These are phyloP conservation scores for Drosophila leonis DNA, from an alignment of 2,888 invertebrate genomes.

Conservation along the genomic window DNA sequence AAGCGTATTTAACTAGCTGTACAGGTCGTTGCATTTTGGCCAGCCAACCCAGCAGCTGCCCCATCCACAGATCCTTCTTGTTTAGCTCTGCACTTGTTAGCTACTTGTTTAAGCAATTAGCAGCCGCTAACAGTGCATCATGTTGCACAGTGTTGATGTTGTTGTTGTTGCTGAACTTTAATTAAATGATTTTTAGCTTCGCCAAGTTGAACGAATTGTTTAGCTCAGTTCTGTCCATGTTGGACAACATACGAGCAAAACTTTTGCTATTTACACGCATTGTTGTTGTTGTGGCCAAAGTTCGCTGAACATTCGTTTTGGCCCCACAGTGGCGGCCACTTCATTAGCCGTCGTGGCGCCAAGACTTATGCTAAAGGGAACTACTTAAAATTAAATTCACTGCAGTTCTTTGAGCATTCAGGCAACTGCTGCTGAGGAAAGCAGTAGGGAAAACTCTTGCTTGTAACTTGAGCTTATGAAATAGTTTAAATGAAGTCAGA, in stretches of 20 bases:
- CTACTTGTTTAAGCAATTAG: slow-evolving; percentile 78
- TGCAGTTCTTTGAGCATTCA: background rate
- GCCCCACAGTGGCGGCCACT: slow-evolving; percentile 47
- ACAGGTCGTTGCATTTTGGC: slow-evolving; percentile 64
- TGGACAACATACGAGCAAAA: slow-evolving; percentile 60
- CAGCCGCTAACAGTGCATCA: slow-evolving; percentile 64
- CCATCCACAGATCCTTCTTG: slow-evolving; percentile 2
- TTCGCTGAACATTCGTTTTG: slow-evolving; percentile 39
- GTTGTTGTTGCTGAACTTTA: slow-evolving; percentile 58
- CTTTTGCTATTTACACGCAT: slow-evolving; percentile 77
- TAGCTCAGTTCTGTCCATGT: slow-evolving; percentile 32
- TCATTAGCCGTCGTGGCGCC: slow-evolving; percentile 61
- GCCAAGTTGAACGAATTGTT: slow-evolving; percentile 64
- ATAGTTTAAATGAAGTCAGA: background rate
- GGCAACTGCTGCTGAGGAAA: background rate
- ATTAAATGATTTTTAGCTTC: slow-evolving; percentile 78
- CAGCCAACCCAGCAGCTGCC: background rate
- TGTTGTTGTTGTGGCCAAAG: slow-evolving; percentile 56
- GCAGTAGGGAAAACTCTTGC: background rate
- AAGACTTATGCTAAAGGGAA: slow-evolving; percentile 8
- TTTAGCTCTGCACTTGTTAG: slow-evolving; percentile 64
- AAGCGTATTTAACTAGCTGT: slow-evolving; percentile 23
- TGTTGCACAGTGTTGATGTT: slow-evolving; percentile 26
- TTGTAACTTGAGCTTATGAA: background rate
- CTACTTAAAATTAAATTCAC: slow-evolving; percentile 1